These are phyloP conservation scores for Clavelina lepadiformis DNA, from an alignment of 23 tunicate species.

Conservation along the genomic window DNA sequence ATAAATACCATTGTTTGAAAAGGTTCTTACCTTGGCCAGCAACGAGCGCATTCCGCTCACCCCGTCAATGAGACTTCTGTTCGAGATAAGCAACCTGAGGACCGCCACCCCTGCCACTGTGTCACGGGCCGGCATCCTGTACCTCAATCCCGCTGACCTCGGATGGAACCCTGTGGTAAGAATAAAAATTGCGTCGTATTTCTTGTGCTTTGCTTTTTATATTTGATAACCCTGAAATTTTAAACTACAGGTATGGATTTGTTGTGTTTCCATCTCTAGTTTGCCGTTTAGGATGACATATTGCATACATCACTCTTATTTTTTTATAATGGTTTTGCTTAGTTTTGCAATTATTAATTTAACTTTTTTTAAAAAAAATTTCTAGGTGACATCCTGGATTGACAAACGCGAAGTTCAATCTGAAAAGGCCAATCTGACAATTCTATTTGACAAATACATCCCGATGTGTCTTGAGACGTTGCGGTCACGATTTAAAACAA, in stretches of 20 bases:
- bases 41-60: conserved; percentile 97
- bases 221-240: no score
- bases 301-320: no score
- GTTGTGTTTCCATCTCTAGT: no score
- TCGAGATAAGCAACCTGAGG: conserved; percentile 92
- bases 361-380: no score
- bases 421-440: conserved; percentile 93
- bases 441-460: conserved; percentile 93
- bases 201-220: no score
- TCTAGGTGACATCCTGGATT: conserved; percentile 93
- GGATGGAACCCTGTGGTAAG: conserved; percentile 99
- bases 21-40: conserved; percentile 92
- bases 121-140: conserved; percentile 93
- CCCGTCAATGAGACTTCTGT: conserved; percentile 90
- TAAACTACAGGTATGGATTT: no score
- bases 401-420: conserved; percentile 91
- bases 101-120: conserved; percentile 99
- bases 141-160: conserved; percentile 93
- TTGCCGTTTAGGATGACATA: no score
- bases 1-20: neutral
- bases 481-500: conserved; percentile 76
- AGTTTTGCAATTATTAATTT: no score
- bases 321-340: no score
- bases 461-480: conserved; percentile 81
- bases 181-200: no score